Percentiles rank a stretch among this genome's conserved stretches.
Evolutionary conservation across 2,888 invertebrate genomes (phyloP).

Genomic region (Diplazon laetatorius): DNA sequence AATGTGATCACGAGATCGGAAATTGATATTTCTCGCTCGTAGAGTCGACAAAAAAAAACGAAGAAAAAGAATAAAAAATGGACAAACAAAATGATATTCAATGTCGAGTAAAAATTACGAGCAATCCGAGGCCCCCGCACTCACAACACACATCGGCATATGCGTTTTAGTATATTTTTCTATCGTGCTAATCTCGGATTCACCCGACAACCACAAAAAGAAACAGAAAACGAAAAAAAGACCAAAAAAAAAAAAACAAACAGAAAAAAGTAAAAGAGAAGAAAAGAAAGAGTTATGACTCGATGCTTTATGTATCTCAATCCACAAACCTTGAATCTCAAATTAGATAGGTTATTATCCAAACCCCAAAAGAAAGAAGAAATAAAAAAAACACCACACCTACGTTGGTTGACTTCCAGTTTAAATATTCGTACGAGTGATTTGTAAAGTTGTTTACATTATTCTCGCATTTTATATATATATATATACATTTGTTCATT

Average conservation of each 20-base stretch:
- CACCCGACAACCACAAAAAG: conserved; percentile 48
- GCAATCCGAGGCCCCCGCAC: conserved; percentile 42
- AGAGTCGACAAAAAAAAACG: conserved; percentile 6
- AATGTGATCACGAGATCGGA: conserved; percentile 13
- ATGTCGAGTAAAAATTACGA: conserved; percentile 12
- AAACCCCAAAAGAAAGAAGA: no score
- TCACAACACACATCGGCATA: conserved; percentile 63
- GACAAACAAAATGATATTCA: background rate
- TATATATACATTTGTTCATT: conserved; percentile 68
- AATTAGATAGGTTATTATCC: conserved; percentile 62
- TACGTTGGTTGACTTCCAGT: conserved; percentile 78
- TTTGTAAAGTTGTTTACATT: conserved; percentile 63
- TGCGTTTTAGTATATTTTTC: conserved; percentile 75
- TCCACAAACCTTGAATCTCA: conserved; percentile 62
- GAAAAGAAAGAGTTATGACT: conserved; percentile 37
- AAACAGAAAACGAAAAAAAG: conserved; percentile 34
- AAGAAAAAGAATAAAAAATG: conserved; percentile 25
- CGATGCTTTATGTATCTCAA: conserved; percentile 50
- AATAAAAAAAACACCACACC: no score
- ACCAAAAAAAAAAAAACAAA: background rate
- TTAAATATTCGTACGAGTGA: conserved; percentile 74
- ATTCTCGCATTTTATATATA: conserved; percentile 43
- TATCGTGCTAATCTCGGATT: conserved; percentile 68
- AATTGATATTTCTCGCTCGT: conserved; percentile 18
- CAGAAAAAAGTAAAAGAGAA: no score